Evolutionary conservation across 2,113 vertebrate species (phyloP).

Genomic region (Nerophis lumbriciformis): DNA sequence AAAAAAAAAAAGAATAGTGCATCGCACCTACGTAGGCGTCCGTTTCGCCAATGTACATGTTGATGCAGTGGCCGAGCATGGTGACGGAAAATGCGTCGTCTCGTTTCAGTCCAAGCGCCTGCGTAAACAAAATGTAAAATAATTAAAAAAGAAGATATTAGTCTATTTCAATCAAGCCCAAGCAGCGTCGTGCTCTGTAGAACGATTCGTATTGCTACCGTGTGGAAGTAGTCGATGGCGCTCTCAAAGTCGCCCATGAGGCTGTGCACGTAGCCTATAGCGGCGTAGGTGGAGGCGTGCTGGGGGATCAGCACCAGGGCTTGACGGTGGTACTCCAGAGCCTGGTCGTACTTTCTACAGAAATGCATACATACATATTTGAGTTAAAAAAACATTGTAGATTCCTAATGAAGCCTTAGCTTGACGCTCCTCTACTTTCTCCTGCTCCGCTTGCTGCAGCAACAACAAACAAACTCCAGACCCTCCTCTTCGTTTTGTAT

Average conservation of each 20-base stretch:
- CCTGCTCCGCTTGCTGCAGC: no score
- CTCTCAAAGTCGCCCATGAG: conserved; percentile 98
- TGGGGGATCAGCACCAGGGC: conserved; percentile 94
- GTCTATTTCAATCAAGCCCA: neutral
- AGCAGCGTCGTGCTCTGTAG: neutral
- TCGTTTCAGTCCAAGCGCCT: conserved; percentile 95
- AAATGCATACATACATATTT: neutral
- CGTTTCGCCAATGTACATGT: conserved; percentile 99
- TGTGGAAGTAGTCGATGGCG: conserved; percentile 98
- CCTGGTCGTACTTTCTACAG: conserved; percentile 88
- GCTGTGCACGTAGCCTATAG: conserved; percentile 95
- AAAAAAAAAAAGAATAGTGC: neutral
- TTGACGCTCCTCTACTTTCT: no score
- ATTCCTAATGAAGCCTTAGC: no score
- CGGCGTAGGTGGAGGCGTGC: conserved; percentile 92
- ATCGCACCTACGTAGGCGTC: conserved; percentile 92
- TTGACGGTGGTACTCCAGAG: conserved; percentile 95
- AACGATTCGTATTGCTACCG: conserved; percentile 61
- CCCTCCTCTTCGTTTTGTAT: no score
- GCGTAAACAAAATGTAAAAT: conserved; percentile 12
- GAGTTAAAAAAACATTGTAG: neutral
- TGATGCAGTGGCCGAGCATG: conserved; percentile 97
- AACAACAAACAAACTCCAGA: no score
- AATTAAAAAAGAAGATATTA: neutral
- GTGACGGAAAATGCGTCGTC: conserved; percentile 98